Percentiles rank a stretch among this genome's conserved stretches.
phyloP scores from a whole-genome alignment of 2,113 vertebrate genomes.

The Dicerorhinus sumatrensis region DNA sequence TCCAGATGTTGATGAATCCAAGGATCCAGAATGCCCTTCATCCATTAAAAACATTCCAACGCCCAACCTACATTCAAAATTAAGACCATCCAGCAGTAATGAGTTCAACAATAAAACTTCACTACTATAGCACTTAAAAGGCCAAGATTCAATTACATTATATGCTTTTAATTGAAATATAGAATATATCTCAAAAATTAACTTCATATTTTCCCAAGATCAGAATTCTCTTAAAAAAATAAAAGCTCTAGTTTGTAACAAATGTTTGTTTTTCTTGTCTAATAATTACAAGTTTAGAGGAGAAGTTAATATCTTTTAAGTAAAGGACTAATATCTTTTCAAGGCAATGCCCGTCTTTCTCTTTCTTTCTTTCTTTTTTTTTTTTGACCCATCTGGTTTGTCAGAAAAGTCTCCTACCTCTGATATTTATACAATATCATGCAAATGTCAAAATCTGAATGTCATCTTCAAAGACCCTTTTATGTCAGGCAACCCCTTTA shows the following conservation, averaged over 20 bases:
- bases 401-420: slow-evolving; percentile 92
- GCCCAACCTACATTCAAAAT: slow-evolving; percentile 78
- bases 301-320: slow-evolving; percentile 88
- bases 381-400: slow-evolving; percentile 91
- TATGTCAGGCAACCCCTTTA: slow-evolving; percentile 98
- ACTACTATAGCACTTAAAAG: slow-evolving; percentile 84
- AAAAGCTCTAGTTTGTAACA: slow-evolving; percentile 79
- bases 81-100: slow-evolving; percentile 80
- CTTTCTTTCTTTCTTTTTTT: slow-evolving; percentile 69
- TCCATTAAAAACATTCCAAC: slow-evolving; percentile 76
- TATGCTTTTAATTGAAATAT: slow-evolving; percentile 86
- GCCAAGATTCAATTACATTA: slow-evolving; percentile 84
- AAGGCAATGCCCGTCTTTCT: slow-evolving; percentile 81
- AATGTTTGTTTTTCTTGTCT: slow-evolving; percentile 86
- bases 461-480: slow-evolving; percentile 99
- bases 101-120: slow-evolving; percentile 85
- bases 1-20: slow-evolving; percentile 78
- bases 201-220: slow-evolving; percentile 81
- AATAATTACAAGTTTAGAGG: slow-evolving; percentile 85
- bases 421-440: slow-evolving; percentile 99
- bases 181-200: slow-evolving; percentile 77
- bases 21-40: slow-evolving; percentile 73
- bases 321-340: slow-evolving; percentile 86
- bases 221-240: slow-evolving; percentile 77
- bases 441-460: slow-evolving; percentile 99